A percentile compares a stretch with the other conserved stretches of the same genome.
Conservation (phyloP, 1,140 invertebrate species). For the Lamellibrachia luymesi region DNA sequence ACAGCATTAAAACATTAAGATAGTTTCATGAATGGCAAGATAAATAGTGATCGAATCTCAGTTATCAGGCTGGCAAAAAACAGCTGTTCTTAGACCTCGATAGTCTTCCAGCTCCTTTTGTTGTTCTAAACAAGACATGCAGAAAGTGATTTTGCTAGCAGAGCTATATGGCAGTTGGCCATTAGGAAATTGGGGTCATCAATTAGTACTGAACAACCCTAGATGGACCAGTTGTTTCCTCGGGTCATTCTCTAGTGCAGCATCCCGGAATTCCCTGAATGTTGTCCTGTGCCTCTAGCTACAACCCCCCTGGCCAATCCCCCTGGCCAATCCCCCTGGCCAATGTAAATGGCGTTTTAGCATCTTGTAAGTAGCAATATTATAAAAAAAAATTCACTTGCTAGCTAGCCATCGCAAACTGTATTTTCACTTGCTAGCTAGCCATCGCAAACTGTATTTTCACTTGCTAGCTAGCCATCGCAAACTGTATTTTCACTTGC, state of each 20-base stretch:
- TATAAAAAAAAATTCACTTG: neutral
- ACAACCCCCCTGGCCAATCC: neutral
- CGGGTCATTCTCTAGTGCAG: neutral
- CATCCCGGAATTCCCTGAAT: neutral
- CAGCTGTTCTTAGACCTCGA: neutral
- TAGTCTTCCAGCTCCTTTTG: neutral
- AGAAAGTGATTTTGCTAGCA: neutral
- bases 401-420: too few species aligned
- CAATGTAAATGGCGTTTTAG: neutral
- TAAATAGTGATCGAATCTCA: too few species aligned
- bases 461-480: too few species aligned
- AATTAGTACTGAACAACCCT: neutral
- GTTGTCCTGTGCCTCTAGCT: neutral
- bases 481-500: neutral
- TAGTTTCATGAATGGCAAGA: too few species aligned
- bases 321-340: neutral
- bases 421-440: too few species aligned
- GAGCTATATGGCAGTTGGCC: neutral
- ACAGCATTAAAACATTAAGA: too few species aligned
- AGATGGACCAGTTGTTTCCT: neutral
- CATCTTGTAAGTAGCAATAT: neutral
- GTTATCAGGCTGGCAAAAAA: neutral
- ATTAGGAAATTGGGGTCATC: neutral
- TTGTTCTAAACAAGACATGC: neutral
- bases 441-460: too few species aligned